These are phyloP conservation scores for Pteronotus mesoamericanus DNA, from an alignment of 2,797 vertebrate genomes.

Conservation along the genomic window DNA sequence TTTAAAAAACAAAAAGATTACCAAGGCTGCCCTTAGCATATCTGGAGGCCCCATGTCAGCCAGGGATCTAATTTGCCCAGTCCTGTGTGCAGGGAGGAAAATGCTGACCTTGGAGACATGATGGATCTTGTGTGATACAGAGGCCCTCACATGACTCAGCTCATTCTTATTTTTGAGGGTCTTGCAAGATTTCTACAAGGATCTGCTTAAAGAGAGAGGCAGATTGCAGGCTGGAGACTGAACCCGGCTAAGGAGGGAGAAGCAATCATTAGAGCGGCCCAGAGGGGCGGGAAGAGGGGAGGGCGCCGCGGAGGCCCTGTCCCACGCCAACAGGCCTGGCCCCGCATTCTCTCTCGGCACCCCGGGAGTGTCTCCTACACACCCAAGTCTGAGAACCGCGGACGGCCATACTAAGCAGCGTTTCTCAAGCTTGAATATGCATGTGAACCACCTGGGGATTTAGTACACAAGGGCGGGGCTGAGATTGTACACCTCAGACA, in stretches of 20 bases:
- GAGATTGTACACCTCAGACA: not conserved
- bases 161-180: not conserved
- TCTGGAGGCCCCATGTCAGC: not conserved
- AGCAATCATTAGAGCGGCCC: not conserved
- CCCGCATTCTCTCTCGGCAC: not conserved
- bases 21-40: not conserved
- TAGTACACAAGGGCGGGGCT: not conserved
- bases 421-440: not conserved
- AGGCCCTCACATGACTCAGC: not conserved
- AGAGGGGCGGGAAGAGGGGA: not conserved
- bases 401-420: not conserved
- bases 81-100: not conserved
- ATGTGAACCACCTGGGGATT: not conserved
- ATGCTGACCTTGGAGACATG: not conserved
- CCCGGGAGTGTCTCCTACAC: not conserved
- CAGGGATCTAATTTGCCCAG: not conserved
- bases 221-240: not conserved
- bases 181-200: not conserved
- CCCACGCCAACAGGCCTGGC: not conserved
- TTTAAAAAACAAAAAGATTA: not conserved
- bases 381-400: not conserved
- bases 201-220: not conserved
- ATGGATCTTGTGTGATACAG: not conserved
- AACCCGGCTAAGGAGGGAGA: not conserved
- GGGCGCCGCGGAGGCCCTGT: not conserved